These are phyloP conservation scores for Mycteria americana DNA, from an alignment of 2,797 vertebrate genomes.

Conservation along the genomic window DNA sequence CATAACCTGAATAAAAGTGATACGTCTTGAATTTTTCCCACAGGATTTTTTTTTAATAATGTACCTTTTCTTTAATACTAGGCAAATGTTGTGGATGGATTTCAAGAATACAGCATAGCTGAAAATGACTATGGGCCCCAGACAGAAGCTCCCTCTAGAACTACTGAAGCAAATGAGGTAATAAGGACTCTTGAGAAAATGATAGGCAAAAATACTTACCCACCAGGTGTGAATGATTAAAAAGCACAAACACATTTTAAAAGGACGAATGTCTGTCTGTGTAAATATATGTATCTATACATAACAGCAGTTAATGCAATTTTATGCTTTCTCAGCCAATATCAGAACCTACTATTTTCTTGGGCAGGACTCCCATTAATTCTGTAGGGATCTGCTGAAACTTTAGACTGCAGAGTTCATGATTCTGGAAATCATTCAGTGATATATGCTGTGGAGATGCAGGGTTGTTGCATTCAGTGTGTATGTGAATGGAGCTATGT, in stretches of 20 bases:
- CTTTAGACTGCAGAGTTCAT: not conserved
- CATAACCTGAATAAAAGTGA: constrained; percentile 67
- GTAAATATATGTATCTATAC: not conserved
- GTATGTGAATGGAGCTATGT: not conserved
- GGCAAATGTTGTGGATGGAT: constrained; percentile 88
- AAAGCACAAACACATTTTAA: not conserved
- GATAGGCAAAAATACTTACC: not conserved
- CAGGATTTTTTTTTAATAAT: not conserved
- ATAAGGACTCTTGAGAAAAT: constrained; percentile 1
- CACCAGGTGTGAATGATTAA: not conserved
- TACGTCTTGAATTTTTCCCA: constrained; percentile 44
- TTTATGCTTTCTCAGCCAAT: not conserved
- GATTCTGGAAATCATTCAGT: not conserved
- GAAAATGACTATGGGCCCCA: constrained; percentile 87
- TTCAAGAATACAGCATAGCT: constrained; percentile 86
- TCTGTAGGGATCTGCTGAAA: not conserved
- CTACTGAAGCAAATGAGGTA: constrained; percentile 91
- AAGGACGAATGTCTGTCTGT: not conserved
- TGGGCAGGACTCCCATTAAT: not conserved
- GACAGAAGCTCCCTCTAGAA: constrained; percentile 83
- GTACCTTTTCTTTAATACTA: constrained; percentile 76
- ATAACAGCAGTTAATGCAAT: not conserved
- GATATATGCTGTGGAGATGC: not conserved
- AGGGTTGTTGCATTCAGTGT: not conserved
- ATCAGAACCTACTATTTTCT: not conserved